Base-by-base conservation (phyloP, 2,888 invertebrate species). In the Gastracanthus pulcherrimus region DNA sequence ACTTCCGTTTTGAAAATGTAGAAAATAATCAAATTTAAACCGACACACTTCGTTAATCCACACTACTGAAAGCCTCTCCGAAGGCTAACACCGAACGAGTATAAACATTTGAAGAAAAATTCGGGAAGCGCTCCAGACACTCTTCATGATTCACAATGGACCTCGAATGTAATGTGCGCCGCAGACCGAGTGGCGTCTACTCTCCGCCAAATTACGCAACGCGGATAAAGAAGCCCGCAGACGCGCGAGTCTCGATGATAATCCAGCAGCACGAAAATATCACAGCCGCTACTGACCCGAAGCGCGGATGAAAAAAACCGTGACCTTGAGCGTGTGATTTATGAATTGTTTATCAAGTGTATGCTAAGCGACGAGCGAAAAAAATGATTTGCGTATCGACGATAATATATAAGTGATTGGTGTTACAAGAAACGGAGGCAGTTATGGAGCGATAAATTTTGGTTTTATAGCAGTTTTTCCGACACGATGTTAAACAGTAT, bases 141-240 rank as follows among this genome's bases (percentile, higher is more conserved):
- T 51, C 23, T 19, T 9, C 26, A 26, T 55, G 26, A 48, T 48
- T 70, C 19, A 31, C 11, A 70, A 34, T 29, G 48, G 2, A n/a
- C n/a, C n/a, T n/a, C n/a, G n/a, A n/a, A n/a, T n/a, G n/a, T n/a
- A n/a, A 19, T 13, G 26, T 36, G 19, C 23, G 26, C 3, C 7
- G 45, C 55, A 70, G 70, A 70, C 70, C 13, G 51, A 34, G 34
- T 34, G 70, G 70, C 70, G 70, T 31, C 70, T 26, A 6, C n/a
- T n/a, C n/a, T n/a, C n/a, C 38, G 51, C 23, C 51, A 51, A 51
- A 70, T 70, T 70, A 51, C 51, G 23, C 23, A 70, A 70, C n/a
- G n/a, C n/a, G n/a, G n/a, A n/a, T n/a, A n/a, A n/a, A n/a, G n/a
- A n/a, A n/a, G n/a, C n/a, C n/a, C n/a, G n/a, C n/a, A n/a, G 6